A percentile compares a stretch with the other conserved stretches of the same genome.
Conservation (phyloP, 2,888 invertebrate genomes). For the Leucoma salicis region DNA sequence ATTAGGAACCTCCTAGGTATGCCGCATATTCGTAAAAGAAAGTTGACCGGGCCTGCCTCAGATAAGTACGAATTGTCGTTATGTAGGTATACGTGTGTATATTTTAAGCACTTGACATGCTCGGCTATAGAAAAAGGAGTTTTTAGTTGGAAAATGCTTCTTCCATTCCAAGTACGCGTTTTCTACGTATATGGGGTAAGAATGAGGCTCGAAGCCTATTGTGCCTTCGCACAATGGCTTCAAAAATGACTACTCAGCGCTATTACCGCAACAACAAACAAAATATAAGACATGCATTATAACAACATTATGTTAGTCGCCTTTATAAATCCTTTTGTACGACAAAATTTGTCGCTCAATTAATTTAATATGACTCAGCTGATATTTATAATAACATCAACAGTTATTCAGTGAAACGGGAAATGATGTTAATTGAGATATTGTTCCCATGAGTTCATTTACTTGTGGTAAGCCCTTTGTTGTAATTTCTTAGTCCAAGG, state of each 20-base stretch:
- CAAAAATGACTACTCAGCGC: slow-evolving; percentile 22
- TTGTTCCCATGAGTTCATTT: slow-evolving; percentile 34
- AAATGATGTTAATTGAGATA: slow-evolving; percentile 27
- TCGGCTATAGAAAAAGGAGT: too few species aligned
- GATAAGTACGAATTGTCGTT: too few species aligned
- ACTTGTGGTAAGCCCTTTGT: slow-evolving; percentile 3
- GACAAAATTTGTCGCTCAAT: slow-evolving; percentile 21
- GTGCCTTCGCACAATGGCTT: slow-evolving; percentile 17
- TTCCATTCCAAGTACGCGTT: slow-evolving; percentile 4
- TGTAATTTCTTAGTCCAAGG: slow-evolving; percentile 19
- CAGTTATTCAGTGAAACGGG: slow-evolving; percentile 25
- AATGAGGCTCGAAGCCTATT: slow-evolving; percentile 4
- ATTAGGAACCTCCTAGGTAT: too few species aligned
- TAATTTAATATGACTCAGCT: slow-evolving; percentile 27
- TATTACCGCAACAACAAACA: slow-evolving; percentile 30
- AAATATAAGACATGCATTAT: slow-evolving; percentile 43
- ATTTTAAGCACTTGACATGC: too few species aligned
- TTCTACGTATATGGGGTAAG: slow-evolving; percentile 7
- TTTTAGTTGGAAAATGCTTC: background rate
- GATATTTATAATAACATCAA: slow-evolving; percentile 16
- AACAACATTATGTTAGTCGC: slow-evolving; percentile 33
- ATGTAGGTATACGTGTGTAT: too few species aligned
- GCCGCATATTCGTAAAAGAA: too few species aligned
- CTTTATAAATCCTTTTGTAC: slow-evolving; percentile 33
- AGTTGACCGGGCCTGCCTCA: too few species aligned